A percentile compares a stretch with the other conserved stretches of the same genome.
Conservation (phyloP, 2,113 vertebrate genomes). For the Todiramphus saurophagus region DNA sequence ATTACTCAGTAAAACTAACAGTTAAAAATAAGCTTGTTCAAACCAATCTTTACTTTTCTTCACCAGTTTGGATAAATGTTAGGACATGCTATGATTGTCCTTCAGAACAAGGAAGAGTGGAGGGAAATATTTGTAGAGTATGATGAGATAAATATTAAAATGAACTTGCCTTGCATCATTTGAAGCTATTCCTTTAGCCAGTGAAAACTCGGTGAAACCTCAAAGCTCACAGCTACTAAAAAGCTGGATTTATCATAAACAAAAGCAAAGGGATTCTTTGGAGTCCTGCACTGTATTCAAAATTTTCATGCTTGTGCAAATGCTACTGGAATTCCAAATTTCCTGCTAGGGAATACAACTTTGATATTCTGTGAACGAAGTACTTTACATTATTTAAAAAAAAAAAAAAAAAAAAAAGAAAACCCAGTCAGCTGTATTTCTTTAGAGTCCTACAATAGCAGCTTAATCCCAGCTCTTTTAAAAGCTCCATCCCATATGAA, state of each 20-base stretch:
- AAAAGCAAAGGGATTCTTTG: neutral
- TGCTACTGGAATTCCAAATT: neutral
- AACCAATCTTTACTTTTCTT: conserved; percentile 1
- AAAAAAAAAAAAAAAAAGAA: neutral
- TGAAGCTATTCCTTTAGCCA: neutral
- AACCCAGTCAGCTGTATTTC: conserved; percentile 42
- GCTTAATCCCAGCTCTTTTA: conserved; percentile 46
- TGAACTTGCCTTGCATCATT: conserved; percentile 7
- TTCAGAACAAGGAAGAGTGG: neutral
- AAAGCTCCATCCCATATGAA: conserved; percentile 13
- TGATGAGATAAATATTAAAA: conserved; percentile 38
- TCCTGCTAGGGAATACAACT: neutral
- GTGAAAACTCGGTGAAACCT: conserved; percentile 16
- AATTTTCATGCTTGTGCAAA: conserved; percentile 25
- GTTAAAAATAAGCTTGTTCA: neutral
- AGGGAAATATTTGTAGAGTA: neutral
- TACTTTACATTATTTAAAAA: conserved; percentile 25
- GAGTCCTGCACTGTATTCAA: neutral
- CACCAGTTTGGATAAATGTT: neutral
- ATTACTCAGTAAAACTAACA: neutral
- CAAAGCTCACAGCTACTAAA: neutral
- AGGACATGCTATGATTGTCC: neutral
- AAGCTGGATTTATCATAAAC: conserved; percentile 7
- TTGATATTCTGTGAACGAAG: conserved; percentile 27
- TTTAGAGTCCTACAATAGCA: neutral